Evolutionary conservation across 1,140 invertebrate species (phyloP), one percentile per base, ranked within the genome.

Genomic region (Hycleus cichorii): DNA sequence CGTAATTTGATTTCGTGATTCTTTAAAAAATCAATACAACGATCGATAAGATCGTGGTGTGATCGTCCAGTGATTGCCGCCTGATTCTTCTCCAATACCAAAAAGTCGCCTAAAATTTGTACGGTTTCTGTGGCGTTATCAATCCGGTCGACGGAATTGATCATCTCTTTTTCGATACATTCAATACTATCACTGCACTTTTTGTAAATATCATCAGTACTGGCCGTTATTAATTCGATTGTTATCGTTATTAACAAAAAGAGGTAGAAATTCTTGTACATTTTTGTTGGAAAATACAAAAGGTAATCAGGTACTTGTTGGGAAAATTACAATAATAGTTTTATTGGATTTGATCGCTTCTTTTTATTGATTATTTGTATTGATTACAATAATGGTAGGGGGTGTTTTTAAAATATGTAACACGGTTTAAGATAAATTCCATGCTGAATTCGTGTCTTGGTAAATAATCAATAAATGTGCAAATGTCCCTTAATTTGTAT

Each of bases 61-160:
- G 59, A 49, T 24, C 18, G 42, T 7, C 39, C 43, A 25, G 64
- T 27, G 18, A 18, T 47, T 42, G 61, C 65, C 32, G 65, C 63
- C 66, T 71, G 64, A 38, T 62, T 64, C 59, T 74, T 67, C 51
- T 65, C 32, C 12, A 62, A 65, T 60, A 64, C 70, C 62, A 66
- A 70, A 58, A 75, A 55, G 9, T 75, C 76, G 38, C 74, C 76
- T 39, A 77, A 70, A 6, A 78, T 59, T 25, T 68, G 51, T 5
- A 77, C 58, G 11, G 68, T 64, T 62, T 72, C 68, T 47, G 6
- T 39, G 39, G 40, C 32, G 7, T 63, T 67, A 63, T 78, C 73
- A 51, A 78, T 59, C 61, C 67, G 71, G 47, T 77, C 73, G 58
- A 79, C 69, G 65, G 76, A 72, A 47, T 68, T 68, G 43, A 75